Percentiles rank a stretch among this genome's conserved stretches.
phyloP scores from a whole-genome alignment of 2,797 vertebrate species.

The Fistularia tabacaria region DNA sequence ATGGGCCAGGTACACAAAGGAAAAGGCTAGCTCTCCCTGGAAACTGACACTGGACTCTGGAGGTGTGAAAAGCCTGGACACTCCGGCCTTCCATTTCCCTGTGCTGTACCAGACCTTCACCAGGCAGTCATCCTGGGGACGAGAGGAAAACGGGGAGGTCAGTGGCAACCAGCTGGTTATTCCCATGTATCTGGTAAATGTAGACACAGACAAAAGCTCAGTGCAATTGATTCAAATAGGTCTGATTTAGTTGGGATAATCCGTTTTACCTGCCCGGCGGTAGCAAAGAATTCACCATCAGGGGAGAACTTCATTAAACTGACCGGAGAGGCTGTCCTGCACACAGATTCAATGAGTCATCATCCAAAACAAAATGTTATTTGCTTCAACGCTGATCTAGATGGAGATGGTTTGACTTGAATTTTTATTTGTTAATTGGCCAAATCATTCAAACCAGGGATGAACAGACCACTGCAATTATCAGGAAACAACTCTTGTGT shows the following conservation, averaged over 20 bases:
- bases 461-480: too few species aligned
- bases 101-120: constrained; percentile 97
- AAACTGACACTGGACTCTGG: constrained; percentile 66
- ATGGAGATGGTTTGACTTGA: too few species aligned
- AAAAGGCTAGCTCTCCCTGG: constrained; percentile 84
- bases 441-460: too few species aligned
- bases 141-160: background rate
- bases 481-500: background rate
- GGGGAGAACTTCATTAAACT: constrained; percentile 94
- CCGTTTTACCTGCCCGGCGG: constrained; percentile 86
- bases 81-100: constrained; percentile 84
- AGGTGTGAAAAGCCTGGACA: constrained; percentile 75
- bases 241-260: background rate
- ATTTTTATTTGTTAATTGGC: too few species aligned
- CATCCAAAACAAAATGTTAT: too few species aligned
- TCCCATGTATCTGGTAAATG: too few species aligned
- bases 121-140: constrained; percentile 88
- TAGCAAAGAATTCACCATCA: constrained; percentile 97
- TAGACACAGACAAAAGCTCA: too few species aligned
- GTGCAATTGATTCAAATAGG: too few species aligned
- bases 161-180: background rate
- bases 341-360: constrained; percentile 3
- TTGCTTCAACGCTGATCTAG: too few species aligned
- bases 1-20: constrained; percentile 96
- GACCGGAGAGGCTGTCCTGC: constrained; percentile 89